Conservation (phyloP, 2,113 vertebrate species). For the Dipodomys stephensi region DNA sequence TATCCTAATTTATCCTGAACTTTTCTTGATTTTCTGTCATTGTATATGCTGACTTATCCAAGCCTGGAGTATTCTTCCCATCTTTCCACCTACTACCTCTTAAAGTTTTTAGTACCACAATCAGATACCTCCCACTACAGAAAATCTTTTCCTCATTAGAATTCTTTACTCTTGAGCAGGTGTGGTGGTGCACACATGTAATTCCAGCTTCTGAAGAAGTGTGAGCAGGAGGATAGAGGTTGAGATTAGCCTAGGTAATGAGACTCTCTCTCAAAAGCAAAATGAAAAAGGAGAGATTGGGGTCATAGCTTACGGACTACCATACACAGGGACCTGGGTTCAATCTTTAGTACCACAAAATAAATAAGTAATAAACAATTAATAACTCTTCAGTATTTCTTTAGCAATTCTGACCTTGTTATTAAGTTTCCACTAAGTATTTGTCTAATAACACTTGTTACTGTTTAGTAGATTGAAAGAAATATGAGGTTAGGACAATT, state of each 20-base stretch:
- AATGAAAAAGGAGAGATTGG: too few species aligned
- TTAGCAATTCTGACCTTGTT: background rate
- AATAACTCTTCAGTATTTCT: background rate
- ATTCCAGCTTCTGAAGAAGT: too few species aligned
- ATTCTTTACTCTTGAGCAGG: background rate
- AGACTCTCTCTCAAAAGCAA: too few species aligned
- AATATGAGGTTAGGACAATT: background rate
- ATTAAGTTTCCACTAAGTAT: background rate
- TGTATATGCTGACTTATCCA: background rate
- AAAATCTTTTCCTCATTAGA: background rate
- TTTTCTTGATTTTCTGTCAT: background rate
- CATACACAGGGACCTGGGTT: too few species aligned
- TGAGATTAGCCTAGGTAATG: too few species aligned
- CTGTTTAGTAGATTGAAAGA: background rate
- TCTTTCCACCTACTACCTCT: background rate
- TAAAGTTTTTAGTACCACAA: background rate
- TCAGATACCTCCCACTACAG: background rate
- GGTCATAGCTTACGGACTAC: too few species aligned
- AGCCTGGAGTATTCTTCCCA: background rate
- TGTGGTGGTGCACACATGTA: too few species aligned
- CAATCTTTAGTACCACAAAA: too few species aligned
- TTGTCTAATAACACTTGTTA: background rate
- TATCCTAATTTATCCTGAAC: background rate
- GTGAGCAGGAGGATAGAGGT: too few species aligned
- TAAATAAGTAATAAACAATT: too few species aligned